A percentile compares a stretch with the other conserved stretches of the same genome.
These are phyloP conservation scores for Urocitellus parryii DNA, from an alignment of 2,113 vertebrate species.

Conservation along the genomic window DNA sequence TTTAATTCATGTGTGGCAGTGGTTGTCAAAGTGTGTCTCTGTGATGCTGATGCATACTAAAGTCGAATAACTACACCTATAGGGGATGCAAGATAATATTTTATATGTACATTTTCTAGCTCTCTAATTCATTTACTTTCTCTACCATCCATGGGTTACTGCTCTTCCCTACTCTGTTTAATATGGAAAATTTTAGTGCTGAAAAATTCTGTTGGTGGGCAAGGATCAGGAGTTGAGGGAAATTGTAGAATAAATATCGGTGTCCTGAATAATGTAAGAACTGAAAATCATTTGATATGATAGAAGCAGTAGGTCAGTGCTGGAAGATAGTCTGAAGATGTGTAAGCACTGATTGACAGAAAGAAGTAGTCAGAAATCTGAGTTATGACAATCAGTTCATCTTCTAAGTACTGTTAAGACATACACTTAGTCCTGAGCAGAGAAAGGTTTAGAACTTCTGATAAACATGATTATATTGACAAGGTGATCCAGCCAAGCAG, in stretches of 20 bases:
- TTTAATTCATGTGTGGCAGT: neutral
- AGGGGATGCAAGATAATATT: neutral
- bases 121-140: neutral
- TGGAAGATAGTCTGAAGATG: neutral
- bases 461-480: slow-evolving; percentile 52
- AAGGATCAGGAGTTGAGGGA: neutral
- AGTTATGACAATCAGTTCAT: neutral
- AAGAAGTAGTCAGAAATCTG: neutral
- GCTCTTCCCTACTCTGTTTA: neutral
- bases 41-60: neutral
- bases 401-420: neutral
- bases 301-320: neutral
- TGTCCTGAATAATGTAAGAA: neutral
- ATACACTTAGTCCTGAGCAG: neutral
- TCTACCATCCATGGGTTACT: neutral
- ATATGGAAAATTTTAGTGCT: neutral
- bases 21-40: neutral
- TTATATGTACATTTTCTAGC: neutral
- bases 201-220: neutral
- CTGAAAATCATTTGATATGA: neutral
- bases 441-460: slow-evolving; percentile 50
- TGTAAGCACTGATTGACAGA: neutral
- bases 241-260: neutral
- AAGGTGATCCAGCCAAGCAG: slow-evolving; percentile 14
- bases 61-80: neutral